These are phyloP conservation scores for Leptestheria dahalacensis DNA, from an alignment of 1,140 invertebrate genomes.

Conservation along the genomic window DNA sequence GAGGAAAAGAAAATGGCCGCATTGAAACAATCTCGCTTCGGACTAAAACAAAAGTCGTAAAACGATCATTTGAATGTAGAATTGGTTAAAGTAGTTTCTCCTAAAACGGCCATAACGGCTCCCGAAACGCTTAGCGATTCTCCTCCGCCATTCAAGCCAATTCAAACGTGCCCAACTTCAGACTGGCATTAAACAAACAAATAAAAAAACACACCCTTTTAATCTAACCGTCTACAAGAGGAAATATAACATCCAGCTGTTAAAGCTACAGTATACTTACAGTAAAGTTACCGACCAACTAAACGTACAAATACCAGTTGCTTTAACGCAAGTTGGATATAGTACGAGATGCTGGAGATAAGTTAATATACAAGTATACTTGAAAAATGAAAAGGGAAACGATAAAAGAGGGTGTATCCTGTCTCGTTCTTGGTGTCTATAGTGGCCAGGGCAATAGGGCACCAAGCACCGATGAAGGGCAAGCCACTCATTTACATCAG, in stretches of 20 bases:
- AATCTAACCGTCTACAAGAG: too few relatives aligned
- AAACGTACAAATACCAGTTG: too few relatives aligned
- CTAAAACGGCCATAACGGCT: neutral
- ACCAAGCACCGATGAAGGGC: neutral
- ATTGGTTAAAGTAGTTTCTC: neutral
- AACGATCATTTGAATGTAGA: neutral
- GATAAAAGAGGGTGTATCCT: neutral
- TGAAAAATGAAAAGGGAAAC: too few relatives aligned
- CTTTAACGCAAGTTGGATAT: too few relatives aligned
- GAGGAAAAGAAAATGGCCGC: neutral
- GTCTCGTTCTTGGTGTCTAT: neutral
- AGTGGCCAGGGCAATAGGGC: neutral
- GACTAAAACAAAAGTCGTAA: neutral
- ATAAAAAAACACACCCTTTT: neutral
- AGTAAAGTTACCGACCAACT: too few relatives aligned
- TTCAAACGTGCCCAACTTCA: neutral
- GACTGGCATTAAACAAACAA: too few relatives aligned
- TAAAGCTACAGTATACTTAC: too few relatives aligned
- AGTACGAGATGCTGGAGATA: too few relatives aligned
- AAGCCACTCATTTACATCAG: neutral
- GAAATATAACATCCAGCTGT: too few relatives aligned
- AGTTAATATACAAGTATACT: too few relatives aligned
- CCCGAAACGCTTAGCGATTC: neutral
- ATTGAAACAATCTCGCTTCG: neutral
- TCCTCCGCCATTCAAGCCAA: neutral